A percentile compares a stretch with the other conserved stretches of the same genome.
Evolutionary conservation across 2,888 invertebrate genomes (phyloP).

Genomic region (Tachina fera): DNA sequence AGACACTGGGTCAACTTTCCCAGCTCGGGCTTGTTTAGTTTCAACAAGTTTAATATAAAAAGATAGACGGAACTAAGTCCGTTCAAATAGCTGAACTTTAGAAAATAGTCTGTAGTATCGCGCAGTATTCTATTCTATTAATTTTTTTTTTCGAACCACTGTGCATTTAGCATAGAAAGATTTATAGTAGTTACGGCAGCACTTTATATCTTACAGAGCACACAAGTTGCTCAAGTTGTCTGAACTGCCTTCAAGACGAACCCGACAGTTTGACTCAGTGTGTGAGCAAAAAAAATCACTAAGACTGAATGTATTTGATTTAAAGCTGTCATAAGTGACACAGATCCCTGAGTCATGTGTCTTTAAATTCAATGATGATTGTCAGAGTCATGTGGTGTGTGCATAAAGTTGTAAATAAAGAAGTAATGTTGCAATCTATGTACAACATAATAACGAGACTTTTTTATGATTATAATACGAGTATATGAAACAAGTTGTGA

Average conservation of each 20-base stretch:
- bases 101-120: too few relatives aligned
- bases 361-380: conserved; percentile 45
- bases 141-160: background rate
- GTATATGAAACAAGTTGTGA: conserved; percentile 24
- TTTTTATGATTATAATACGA: background rate
- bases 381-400: conserved; percentile 44
- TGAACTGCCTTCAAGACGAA: conserved; percentile 57
- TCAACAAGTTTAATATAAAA: too few relatives aligned
- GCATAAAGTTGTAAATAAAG: conserved; percentile 27
- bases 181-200: conserved; percentile 38
- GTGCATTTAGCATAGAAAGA: conserved; percentile 32
- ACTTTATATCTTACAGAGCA: background rate
- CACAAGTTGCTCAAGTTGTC: conserved; percentile 61
- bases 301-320: conserved; percentile 43
- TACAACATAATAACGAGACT: conserved; percentile 18
- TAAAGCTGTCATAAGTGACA: conserved; percentile 62
- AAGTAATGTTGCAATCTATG: conserved; percentile 42
- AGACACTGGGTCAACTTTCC: too few relatives aligned
- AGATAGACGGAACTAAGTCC: too few relatives aligned
- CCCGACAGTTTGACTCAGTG: conserved; percentile 16
- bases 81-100: too few relatives aligned
- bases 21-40: too few relatives aligned
- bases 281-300: background rate
- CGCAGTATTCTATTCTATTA: too few relatives aligned
- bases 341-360: conserved; percentile 62